Percentiles rank a stretch among this genome's conserved stretches.
Conservation (phyloP, 1,140 invertebrate species). For the Dendrolimus kikuchii region DNA sequence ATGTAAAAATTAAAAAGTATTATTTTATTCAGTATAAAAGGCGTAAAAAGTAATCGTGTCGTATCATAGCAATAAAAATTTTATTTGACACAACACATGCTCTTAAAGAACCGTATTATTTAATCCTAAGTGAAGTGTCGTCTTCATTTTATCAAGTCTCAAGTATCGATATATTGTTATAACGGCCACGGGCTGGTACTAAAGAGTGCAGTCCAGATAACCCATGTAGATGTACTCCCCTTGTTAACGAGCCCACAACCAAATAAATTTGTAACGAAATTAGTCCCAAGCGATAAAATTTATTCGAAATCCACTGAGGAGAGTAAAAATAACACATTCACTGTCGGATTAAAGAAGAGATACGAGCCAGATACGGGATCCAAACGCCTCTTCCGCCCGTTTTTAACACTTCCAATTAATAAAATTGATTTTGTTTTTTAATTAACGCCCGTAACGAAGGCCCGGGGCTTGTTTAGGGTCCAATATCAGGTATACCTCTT, state of each 20-base stretch:
- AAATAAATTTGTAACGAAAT: constrained; percentile 73
- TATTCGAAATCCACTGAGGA: constrained; percentile 66
- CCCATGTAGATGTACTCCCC: constrained; percentile 55
- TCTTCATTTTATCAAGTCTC: constrained; percentile 67
- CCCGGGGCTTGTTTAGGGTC: constrained; percentile 50
- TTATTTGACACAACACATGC: constrained; percentile 33
- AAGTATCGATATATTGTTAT: constrained; percentile 68
- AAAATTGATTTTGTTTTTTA: constrained; percentile 71
- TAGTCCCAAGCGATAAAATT: constrained; percentile 70
- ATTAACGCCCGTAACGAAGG: constrained; percentile 64
- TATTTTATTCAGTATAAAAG: constrained; percentile 1
- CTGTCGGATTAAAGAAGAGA: constrained; percentile 69
- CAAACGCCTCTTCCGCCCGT: constrained; percentile 63
- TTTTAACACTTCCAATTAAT: constrained; percentile 73
- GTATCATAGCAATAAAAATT: constrained; percentile 53
- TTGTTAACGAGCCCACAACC: constrained; percentile 66
- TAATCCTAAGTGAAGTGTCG: constrained; percentile 64
- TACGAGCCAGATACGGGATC: constrained; percentile 59
- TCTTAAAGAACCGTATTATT: constrained; percentile 58
- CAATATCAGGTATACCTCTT: constrained; percentile 60
- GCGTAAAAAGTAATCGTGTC: constrained; percentile 13
- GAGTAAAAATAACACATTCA: constrained; percentile 70
- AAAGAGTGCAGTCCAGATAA: constrained; percentile 61
- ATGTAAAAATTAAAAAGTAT: no score
- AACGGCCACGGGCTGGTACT: constrained; percentile 56